phyloP scores from a whole-genome alignment of 2,888 invertebrate species.

The Rugalucina vietnamica region DNA sequence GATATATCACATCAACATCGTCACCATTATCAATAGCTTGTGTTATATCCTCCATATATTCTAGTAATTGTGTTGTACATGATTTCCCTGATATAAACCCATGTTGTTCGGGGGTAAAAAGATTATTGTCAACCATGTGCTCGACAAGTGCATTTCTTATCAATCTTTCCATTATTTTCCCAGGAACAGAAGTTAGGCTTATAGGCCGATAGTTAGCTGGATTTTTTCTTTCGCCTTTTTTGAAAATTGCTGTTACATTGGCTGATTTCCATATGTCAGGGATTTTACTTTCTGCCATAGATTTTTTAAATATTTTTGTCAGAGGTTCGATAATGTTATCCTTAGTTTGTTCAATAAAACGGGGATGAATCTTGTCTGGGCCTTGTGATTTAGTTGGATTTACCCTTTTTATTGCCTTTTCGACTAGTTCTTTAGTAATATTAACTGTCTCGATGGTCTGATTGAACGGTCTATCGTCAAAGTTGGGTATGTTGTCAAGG shows the following conservation, averaged over 20 bases:
- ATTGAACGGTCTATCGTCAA: conserved; percentile 6
- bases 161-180: conserved; percentile 20
- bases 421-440: too few relatives aligned
- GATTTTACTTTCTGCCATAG: background rate
- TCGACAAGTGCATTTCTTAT: background rate
- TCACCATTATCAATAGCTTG: conserved; percentile 10
- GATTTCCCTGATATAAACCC: conserved; percentile 30
- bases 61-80: too few relatives aligned
- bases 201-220: conserved; percentile 27
- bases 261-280: conserved; percentile 24
- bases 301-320: conserved; percentile 15
- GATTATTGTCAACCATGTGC: conserved; percentile 1
- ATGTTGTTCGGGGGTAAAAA: background rate
- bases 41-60: conserved; percentile 32
- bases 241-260: conserved; percentile 17
- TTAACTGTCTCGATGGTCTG: too few relatives aligned
- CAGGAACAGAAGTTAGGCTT: conserved; percentile 17
- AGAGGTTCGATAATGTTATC: background rate
- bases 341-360: background rate
- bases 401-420: too few relatives aligned
- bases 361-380: conserved; percentile 14
- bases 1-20: conserved; percentile 26
- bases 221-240: background rate
- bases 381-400: conserved; percentile 17
- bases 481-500: background rate